Evolutionary conservation across 2,888 invertebrate species (phyloP).

Genomic region (Nematopogon swammerdamellus): DNA sequence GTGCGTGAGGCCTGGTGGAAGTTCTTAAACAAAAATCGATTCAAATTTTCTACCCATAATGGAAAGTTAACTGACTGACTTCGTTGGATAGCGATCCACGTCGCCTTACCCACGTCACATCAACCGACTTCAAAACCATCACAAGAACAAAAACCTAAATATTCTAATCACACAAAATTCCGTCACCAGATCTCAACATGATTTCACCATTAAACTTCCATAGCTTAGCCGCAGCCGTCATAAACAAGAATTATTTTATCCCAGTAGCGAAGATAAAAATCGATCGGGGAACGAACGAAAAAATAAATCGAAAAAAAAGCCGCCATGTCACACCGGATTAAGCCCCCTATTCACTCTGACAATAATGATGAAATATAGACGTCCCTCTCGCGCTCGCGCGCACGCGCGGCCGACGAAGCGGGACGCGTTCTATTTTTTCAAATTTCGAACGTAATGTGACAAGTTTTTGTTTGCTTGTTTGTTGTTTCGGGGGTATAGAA

Average conservation of each 20-base stretch:
- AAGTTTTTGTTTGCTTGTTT: constrained; percentile 51
- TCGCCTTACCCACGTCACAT: too few species aligned
- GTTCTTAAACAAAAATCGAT: too few species aligned
- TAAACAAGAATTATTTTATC: constrained; percentile 25
- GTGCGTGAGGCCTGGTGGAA: too few species aligned
- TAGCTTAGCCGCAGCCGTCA: constrained; percentile 29
- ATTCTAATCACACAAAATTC: constrained; percentile 4
- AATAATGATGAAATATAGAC: constrained; percentile 28
- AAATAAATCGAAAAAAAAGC: constrained; percentile 28
- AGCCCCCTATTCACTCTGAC: constrained; percentile 37
- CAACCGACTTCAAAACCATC: not conserved
- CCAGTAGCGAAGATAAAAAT: constrained; percentile 39
- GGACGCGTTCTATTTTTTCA: constrained; percentile 42
- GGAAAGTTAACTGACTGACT: too few species aligned
- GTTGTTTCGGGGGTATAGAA: constrained; percentile 26
- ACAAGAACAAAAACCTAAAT: not conserved
- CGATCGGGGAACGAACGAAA: constrained; percentile 18
- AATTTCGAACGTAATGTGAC: constrained; percentile 46
- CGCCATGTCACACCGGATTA: constrained; percentile 49
- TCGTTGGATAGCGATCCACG: too few species aligned
- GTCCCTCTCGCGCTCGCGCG: constrained; percentile 31
- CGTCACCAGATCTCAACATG: constrained; percentile 43
- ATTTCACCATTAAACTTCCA: constrained; percentile 37
- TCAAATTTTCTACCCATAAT: too few species aligned
- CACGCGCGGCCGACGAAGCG: constrained; percentile 18